Evolutionary conservation across 2,888 invertebrate species (phyloP).

Genomic region (Drosophila percnosoma): DNA sequence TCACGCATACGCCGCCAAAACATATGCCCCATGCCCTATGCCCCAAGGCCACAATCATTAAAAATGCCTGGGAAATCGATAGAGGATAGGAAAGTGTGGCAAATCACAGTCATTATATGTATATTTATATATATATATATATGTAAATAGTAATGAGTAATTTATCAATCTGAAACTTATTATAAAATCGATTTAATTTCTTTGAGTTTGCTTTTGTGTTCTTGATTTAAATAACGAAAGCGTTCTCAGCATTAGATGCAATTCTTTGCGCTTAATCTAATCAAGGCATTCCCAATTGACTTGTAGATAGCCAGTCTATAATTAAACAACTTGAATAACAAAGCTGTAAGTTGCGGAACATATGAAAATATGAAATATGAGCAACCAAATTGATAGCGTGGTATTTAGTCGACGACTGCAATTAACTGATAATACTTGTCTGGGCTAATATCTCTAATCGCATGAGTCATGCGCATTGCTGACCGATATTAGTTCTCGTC

Average conservation of each 20-base stretch:
- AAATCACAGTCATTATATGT: background rate
- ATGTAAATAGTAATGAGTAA: background rate
- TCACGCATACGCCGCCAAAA: background rate
- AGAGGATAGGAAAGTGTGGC: background rate
- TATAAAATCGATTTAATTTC: background rate
- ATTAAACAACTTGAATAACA: background rate
- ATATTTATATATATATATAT: too few species aligned
- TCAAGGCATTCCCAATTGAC: background rate
- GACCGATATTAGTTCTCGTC: background rate
- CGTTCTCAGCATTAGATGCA: slow-evolving; percentile 6
- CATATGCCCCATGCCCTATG: background rate
- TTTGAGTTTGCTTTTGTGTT: background rate
- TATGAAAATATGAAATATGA: background rate
- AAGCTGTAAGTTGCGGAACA: background rate
- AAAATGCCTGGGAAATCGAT: background rate
- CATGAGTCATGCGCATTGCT: slow-evolving; percentile 17
- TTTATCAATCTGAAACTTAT: background rate
- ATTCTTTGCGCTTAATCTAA: slow-evolving; percentile 9
- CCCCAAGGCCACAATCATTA: background rate
- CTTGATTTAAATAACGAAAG: background rate
- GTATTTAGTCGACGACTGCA: background rate
- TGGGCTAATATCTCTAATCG: background rate
- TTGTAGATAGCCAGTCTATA: background rate
- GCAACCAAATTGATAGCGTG: background rate
- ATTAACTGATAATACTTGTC: slow-evolving; percentile 12